Percentiles rank a stretch among this genome's conserved stretches.
Evolutionary conservation across 2,888 invertebrate species (phyloP).

Genomic region (Drosophila mimetica): DNA sequence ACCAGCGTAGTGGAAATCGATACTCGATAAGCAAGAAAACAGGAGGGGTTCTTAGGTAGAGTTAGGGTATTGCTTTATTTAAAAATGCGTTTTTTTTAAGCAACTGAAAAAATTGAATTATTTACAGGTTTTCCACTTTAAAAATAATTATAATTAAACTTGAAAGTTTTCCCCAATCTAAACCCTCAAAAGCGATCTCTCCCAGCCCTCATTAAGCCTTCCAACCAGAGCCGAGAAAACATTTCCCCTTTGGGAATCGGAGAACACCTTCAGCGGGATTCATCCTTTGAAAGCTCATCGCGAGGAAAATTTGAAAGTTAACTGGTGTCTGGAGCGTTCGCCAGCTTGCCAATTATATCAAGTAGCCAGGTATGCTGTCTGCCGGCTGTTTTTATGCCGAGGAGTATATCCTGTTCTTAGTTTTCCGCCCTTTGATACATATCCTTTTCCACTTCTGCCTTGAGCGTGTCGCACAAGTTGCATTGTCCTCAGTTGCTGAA

Average conservation of each 20-base stretch:
- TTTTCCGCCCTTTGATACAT: slow-evolving; percentile 66
- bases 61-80: too few species aligned
- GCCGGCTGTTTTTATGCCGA: slow-evolving; percentile 14
- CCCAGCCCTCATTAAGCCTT: slow-evolving; percentile 5
- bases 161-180: background rate
- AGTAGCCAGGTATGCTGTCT: slow-evolving; percentile 56
- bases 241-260: slow-evolving; percentile 6
- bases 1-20: slow-evolving; percentile 31
- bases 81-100: too few species aligned
- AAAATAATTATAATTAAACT: background rate
- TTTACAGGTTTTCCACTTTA: too few species aligned
- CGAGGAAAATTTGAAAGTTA: slow-evolving; percentile 14
- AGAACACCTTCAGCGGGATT: slow-evolving; percentile 7
- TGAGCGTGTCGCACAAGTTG: slow-evolving; percentile 46
- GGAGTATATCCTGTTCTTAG: slow-evolving; percentile 69
- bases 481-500: slow-evolving; percentile 62
- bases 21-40: background rate
- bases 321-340: slow-evolving; percentile 17
- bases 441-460: slow-evolving; percentile 63
- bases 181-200: background rate
- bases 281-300: slow-evolving; percentile 5
- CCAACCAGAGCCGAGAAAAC: background rate
- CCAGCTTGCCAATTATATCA: slow-evolving; percentile 70
- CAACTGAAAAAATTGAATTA: too few species aligned
- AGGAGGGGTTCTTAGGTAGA: background rate